Conservation (phyloP, 2,888 invertebrate genomes). For the Agrochola litura region DNA sequence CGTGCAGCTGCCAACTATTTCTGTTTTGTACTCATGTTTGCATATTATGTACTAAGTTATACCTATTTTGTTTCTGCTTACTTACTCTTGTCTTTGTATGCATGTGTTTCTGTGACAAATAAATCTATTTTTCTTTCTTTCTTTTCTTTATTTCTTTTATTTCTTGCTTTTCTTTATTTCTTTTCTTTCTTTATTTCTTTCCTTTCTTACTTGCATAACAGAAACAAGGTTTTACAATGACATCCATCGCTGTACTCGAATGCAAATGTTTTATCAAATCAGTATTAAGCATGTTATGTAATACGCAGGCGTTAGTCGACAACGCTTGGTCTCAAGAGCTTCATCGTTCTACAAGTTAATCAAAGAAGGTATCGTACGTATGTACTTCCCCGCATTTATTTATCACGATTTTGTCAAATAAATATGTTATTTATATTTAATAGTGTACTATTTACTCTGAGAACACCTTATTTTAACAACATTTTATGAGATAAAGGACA, state of each 20-base stretch:
- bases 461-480: not conserved
- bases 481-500: conserved; percentile 22
- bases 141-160: too few relatives aligned
- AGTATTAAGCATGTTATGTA: not conserved
- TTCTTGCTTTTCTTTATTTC: too few relatives aligned
- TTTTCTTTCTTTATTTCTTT: too few relatives aligned
- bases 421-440: not conserved
- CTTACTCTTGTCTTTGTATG: too few relatives aligned
- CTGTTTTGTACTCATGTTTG: too few relatives aligned
- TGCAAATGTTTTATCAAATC: conserved; percentile 1
- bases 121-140: too few relatives aligned
- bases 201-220: not conserved
- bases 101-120: too few relatives aligned
- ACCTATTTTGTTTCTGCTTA: too few relatives aligned
- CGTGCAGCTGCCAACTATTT: too few relatives aligned
- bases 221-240: not conserved
- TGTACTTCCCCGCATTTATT: not conserved
- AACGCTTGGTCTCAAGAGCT: conserved; percentile 1
- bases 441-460: not conserved
- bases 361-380: not conserved
- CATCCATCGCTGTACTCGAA: not conserved
- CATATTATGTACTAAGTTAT: too few relatives aligned
- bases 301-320: not conserved
- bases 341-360: not conserved
- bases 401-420: conserved; percentile 7